Percentiles rank a stretch among this genome's conserved stretches.
phyloP scores from a whole-genome alignment of 1,140 invertebrate genomes.

The Calephelis virginiensis region DNA sequence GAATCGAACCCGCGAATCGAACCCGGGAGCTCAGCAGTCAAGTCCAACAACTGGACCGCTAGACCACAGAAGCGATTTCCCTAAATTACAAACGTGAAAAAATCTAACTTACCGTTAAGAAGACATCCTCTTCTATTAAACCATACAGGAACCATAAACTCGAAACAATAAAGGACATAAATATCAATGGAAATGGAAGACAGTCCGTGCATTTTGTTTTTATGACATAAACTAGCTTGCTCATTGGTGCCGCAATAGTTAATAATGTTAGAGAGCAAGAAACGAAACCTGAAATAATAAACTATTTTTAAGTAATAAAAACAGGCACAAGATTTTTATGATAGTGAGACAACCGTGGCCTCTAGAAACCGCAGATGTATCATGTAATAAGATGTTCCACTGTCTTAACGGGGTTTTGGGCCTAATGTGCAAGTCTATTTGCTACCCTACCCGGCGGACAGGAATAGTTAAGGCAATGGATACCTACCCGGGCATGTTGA shows the following conservation, averaged over 20 bases:
- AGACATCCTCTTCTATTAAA: constrained; percentile 83
- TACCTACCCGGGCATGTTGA: too few relatives aligned
- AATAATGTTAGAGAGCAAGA: constrained; percentile 86
- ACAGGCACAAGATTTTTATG: too few relatives aligned
- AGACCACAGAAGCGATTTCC: too few relatives aligned
- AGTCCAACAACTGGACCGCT: background rate
- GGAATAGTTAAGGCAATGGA: too few relatives aligned
- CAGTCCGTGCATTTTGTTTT: constrained; percentile 86
- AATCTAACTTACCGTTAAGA: constrained; percentile 81
- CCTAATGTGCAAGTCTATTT: too few relatives aligned
- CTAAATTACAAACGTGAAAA: background rate
- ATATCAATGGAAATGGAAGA: constrained; percentile 88
- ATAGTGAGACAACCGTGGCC: too few relatives aligned
- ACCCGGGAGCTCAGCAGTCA: background rate
- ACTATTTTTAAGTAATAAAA: too few relatives aligned
- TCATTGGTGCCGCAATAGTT: constrained; percentile 89
- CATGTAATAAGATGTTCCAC: too few relatives aligned
- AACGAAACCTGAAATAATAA: constrained; percentile 79
- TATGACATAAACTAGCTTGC: constrained; percentile 87
- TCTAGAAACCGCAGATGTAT: too few relatives aligned
- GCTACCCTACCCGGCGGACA: too few relatives aligned
- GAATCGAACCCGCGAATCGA: too few relatives aligned
- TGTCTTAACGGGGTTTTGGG: too few relatives aligned
- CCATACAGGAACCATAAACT: constrained; percentile 89
- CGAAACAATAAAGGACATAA: constrained; percentile 86